These are phyloP conservation scores for Micropoecilia bifurca DNA, from an alignment of 2,797 vertebrate species.

Conservation along the genomic window DNA sequence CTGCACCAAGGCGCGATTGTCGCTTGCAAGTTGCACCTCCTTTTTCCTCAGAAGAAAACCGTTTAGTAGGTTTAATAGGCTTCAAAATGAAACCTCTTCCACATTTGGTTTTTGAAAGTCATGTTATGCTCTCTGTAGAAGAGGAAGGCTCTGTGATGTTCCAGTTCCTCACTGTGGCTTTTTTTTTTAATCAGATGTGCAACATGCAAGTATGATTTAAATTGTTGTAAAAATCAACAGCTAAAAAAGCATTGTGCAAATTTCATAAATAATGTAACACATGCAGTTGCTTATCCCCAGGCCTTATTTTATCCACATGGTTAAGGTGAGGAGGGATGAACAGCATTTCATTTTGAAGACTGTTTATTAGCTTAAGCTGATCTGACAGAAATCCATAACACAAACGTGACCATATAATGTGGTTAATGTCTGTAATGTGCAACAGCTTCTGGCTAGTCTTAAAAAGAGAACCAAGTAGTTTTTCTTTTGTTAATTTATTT, in stretches of 20 bases:
- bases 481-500: not conserved
- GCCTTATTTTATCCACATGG: constrained; percentile 35
- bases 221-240: constrained; percentile 43
- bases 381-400: constrained; percentile 1
- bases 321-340: constrained; percentile 26
- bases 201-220: constrained; percentile 32
- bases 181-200: constrained; percentile 13
- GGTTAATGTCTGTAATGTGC: not conserved
- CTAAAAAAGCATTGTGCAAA: constrained; percentile 35
- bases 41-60: constrained; percentile 14
- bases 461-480: not conserved
- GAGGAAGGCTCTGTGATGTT: not conserved
- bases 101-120: constrained; percentile 6
- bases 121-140: constrained; percentile 7
- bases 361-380: constrained; percentile 11
- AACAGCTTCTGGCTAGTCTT: not conserved
- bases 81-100: constrained; percentile 26
- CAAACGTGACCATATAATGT: not conserved
- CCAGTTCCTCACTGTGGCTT: constrained; percentile 30
- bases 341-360: constrained; percentile 29
- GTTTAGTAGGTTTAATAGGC: constrained; percentile 31
- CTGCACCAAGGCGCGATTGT: constrained; percentile 31
- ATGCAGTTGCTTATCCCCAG: constrained; percentile 43
- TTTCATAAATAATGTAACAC: constrained; percentile 60
- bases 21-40: constrained; percentile 11